Conservation (phyloP, 2,797 vertebrate genomes). For the Parauchenoglanis ngamensis region DNA sequence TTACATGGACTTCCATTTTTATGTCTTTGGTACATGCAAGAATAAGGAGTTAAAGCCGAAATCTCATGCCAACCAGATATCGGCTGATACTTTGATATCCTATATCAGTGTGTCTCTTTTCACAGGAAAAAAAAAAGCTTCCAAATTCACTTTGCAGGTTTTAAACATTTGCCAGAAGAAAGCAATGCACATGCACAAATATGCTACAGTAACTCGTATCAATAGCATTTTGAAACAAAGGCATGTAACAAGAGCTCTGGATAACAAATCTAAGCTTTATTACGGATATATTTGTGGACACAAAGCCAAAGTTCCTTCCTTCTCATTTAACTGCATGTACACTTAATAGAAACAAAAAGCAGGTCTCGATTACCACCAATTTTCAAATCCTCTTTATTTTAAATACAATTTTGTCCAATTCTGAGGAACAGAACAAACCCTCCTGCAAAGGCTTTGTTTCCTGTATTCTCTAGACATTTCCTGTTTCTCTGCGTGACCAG, state of each 20-base stretch:
- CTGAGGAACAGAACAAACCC: slow-evolving; percentile 25
- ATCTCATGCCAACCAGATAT: not conserved
- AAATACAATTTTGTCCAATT: slow-evolving; percentile 1
- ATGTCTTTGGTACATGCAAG: not conserved
- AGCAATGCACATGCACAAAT: slow-evolving; percentile 1
- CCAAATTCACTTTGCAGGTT: not conserved
- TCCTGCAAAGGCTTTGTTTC: slow-evolving; percentile 36
- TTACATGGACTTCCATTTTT: not conserved
- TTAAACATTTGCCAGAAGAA: not conserved
- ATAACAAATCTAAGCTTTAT: not conserved
- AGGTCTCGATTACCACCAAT: slow-evolving; percentile 33
- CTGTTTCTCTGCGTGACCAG: slow-evolving; percentile 41
- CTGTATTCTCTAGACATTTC: slow-evolving; percentile 40
- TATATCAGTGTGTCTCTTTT: not conserved
- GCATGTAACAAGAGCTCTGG: slow-evolving; percentile 17
- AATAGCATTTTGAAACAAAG: slow-evolving; percentile 18
- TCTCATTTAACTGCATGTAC: not conserved
- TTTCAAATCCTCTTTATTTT: slow-evolving; percentile 35
- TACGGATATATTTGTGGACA: not conserved
- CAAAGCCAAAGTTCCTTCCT: not conserved
- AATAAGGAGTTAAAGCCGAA: not conserved
- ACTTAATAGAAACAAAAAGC: slow-evolving; percentile 13
- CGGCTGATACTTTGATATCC: not conserved
- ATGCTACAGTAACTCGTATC: not conserved
- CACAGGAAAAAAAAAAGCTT: not conserved